phyloP scores from a whole-genome alignment of 2,797 vertebrate genomes.

The Xenopus petersii region DNA sequence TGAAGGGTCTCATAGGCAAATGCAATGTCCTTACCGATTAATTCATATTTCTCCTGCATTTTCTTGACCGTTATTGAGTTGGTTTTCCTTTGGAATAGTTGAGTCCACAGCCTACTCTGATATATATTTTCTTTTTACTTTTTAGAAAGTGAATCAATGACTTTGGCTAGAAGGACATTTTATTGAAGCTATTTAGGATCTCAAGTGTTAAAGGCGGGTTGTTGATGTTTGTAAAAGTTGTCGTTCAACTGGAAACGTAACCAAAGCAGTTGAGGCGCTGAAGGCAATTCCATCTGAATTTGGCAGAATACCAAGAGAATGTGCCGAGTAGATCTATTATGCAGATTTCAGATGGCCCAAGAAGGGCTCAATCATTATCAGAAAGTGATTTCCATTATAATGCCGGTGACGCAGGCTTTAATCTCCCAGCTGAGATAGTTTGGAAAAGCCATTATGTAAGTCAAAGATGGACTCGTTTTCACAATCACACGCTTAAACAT shows the following conservation, averaged over 20 bases:
- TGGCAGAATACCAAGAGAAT: conserved; percentile 32
- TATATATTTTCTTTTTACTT: no score
- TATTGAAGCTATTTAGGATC: no score
- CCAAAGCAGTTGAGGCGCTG: background rate
- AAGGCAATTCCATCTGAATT: conserved; percentile 8
- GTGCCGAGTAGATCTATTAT: conserved; percentile 27
- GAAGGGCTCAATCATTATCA: conserved; percentile 46
- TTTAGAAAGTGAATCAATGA: no score
- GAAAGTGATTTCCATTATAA: conserved; percentile 49
- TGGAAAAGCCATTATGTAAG: conserved; percentile 47
- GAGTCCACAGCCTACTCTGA: no score
- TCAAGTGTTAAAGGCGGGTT: no score
- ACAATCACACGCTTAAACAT: conserved; percentile 45
- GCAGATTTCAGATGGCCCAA: conserved; percentile 29
- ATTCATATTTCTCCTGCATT: no score
- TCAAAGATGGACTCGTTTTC: conserved; percentile 48
- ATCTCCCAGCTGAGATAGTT: conserved; percentile 46
- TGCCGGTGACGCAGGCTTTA: conserved; percentile 44
- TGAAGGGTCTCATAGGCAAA: no score
- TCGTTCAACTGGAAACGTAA: conserved; percentile 1
- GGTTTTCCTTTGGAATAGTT: no score
- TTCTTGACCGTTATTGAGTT: no score
- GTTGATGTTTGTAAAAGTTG: no score
- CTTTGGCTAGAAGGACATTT: no score
- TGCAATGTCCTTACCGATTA: no score